Conservation (phyloP, 2,888 invertebrate species). For the Scaptomyza reducta region DNA sequence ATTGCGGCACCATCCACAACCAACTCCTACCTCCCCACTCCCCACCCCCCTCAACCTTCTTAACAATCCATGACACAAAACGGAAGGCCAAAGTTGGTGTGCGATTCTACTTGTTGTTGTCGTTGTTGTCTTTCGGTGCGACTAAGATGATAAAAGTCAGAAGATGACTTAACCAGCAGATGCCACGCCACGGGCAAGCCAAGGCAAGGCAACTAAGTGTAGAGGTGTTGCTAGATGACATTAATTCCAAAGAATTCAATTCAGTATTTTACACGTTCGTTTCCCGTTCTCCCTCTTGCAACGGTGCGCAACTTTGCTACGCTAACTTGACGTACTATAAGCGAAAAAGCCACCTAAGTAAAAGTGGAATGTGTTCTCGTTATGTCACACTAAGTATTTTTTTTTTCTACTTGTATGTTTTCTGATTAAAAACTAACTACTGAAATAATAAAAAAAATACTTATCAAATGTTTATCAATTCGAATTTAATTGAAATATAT, state of each 20-base stretch:
- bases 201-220: background rate
- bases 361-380: too few relatives aligned
- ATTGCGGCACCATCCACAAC: background rate
- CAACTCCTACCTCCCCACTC: background rate
- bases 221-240: background rate
- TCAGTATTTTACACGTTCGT: background rate
- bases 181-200: background rate
- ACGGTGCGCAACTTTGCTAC: background rate
- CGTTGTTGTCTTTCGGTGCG: background rate
- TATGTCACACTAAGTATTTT: too few relatives aligned
- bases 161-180: constrained; percentile 51
- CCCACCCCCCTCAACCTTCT: too few relatives aligned
- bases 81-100: constrained; percentile 8
- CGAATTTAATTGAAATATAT: too few relatives aligned
- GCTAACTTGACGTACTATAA: background rate
- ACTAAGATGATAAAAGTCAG: constrained; percentile 37
- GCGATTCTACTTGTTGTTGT: constrained; percentile 1
- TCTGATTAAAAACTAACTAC: too few relatives aligned
- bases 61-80: background rate
- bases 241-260: constrained; percentile 13
- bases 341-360: too few relatives aligned
- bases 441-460: too few relatives aligned
- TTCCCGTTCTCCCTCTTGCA: background rate
- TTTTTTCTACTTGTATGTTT: too few relatives aligned
- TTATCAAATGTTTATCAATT: too few relatives aligned